These are phyloP conservation scores for Mythimna lalbum DNA, from an alignment of 2,888 invertebrate species.

Conservation along the genomic window DNA sequence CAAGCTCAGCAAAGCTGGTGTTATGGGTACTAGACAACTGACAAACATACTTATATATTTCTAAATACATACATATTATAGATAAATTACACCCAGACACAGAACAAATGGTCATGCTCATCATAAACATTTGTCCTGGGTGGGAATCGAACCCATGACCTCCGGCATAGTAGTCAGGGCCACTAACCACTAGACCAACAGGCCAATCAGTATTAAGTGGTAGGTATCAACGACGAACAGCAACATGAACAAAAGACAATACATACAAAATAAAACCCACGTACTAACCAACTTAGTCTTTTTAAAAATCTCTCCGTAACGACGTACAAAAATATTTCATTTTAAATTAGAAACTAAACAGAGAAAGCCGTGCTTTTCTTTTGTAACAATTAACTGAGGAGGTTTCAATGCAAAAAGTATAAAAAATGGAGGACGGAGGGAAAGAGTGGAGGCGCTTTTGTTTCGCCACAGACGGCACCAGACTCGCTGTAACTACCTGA, in stretches of 20 bases:
- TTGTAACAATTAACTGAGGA: constrained; percentile 60
- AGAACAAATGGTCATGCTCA: too few species aligned
- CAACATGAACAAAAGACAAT: background rate
- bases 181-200: too few species aligned
- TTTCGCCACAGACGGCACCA: constrained; percentile 31
- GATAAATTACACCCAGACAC: too few species aligned
- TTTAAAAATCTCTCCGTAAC: constrained; percentile 48
- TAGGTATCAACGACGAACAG: background rate
- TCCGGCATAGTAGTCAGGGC: too few species aligned
- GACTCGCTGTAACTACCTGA: constrained; percentile 4
- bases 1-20: too few species aligned
- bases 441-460: constrained; percentile 49
- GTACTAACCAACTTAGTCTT: background rate
- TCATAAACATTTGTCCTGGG: too few species aligned
- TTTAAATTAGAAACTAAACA: constrained; percentile 64
- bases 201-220: too few species aligned
- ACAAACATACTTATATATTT: too few species aligned
- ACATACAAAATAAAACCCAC: background rate
- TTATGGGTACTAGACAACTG: too few species aligned
- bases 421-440: constrained; percentile 40
- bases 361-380: constrained; percentile 63
- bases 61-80: too few species aligned
- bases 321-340: constrained; percentile 56
- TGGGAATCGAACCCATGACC: too few species aligned
- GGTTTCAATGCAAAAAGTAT: constrained; percentile 56